Conservation (phyloP, 2,797 vertebrate species). For the Apogon talboti region DNA sequence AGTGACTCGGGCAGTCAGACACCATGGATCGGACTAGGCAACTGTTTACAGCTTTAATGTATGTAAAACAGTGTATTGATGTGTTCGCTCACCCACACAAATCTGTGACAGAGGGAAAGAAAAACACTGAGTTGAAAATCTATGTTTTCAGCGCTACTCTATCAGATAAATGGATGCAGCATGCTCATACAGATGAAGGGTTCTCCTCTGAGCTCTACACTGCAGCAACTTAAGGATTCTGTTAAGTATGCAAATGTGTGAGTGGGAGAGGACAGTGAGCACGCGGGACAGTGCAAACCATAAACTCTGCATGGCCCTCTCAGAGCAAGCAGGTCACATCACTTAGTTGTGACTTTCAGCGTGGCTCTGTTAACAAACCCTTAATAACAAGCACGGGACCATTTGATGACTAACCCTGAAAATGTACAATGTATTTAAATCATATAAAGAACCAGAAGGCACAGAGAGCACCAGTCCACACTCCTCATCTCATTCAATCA, state of each 20-base stretch:
- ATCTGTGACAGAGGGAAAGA: slow-evolving; percentile 3
- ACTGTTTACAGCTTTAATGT: slow-evolving; percentile 5
- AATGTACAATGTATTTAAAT: neutral
- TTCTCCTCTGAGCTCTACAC: slow-evolving; percentile 52
- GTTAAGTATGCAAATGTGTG: slow-evolving; percentile 71
- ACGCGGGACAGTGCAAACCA: slow-evolving; percentile 34
- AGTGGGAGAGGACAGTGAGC: slow-evolving; percentile 46
- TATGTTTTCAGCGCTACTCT: neutral
- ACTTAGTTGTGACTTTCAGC: slow-evolving; percentile 7
- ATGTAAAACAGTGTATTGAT: slow-evolving; percentile 17
- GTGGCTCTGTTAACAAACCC: neutral
- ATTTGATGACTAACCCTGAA: neutral
- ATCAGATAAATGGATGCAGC: neutral
- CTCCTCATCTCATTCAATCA: too few species aligned
- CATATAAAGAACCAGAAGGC: too few species aligned
- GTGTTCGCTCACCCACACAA: slow-evolving; percentile 27
- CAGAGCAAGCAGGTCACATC: neutral
- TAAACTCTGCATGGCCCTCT: slow-evolving; percentile 40
- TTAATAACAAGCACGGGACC: too few species aligned
- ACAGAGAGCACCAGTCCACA: too few species aligned
- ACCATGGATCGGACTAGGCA: neutral
- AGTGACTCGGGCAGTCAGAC: slow-evolving; percentile 13
- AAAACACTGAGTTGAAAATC: neutral
- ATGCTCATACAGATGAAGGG: slow-evolving; percentile 5
- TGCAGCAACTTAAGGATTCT: slow-evolving; percentile 74